Percentiles rank a stretch among this genome's conserved stretches.
Evolutionary conservation across 2,888 invertebrate species (phyloP).

Genomic region (Megaustenia siamemsis): DNA sequence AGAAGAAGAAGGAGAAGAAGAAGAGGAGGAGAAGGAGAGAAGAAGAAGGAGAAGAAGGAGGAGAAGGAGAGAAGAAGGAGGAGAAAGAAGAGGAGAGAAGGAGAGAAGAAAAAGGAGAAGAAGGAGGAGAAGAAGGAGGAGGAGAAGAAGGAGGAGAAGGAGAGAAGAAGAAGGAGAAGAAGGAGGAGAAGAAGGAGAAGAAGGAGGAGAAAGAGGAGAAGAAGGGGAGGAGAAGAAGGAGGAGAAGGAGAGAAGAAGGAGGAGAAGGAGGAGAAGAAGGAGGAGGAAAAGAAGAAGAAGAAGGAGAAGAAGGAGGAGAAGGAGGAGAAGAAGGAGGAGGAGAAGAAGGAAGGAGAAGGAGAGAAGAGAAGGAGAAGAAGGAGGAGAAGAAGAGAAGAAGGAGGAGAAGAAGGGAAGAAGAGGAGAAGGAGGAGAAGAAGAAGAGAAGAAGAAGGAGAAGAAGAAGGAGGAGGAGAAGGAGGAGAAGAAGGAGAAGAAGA

Average conservation of each 20-base stretch:
- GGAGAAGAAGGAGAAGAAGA: too few relatives aligned
- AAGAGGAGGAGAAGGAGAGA: too few relatives aligned
- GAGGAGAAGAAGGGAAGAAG: not conserved
- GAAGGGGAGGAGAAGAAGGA: not conserved
- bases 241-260: not conserved
- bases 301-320: not conserved
- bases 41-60: too few relatives aligned
- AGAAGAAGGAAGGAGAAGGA: not conserved
- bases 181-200: not conserved
- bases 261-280: slow-evolving; percentile 9
- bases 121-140: not conserved
- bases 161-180: not conserved
- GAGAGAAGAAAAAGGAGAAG: not conserved
- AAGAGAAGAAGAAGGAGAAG: not conserved
- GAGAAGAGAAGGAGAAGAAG: not conserved
- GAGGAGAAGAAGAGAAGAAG: not conserved
- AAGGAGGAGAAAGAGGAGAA: not conserved
- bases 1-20: too few relatives aligned
- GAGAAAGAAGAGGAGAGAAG: not conserved
- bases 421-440: not conserved
- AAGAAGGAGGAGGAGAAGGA: too few relatives aligned
- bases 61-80: too few relatives aligned
- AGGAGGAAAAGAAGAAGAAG: slow-evolving; percentile 9
- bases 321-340: not conserved
- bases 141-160: too few relatives aligned